phyloP scores from a whole-genome alignment of 2,113 vertebrate species.

The Felis catus region F.catus_Fca126_mat1.0 CM031421.1:72354501-72355000 shows the following conservation, averaged over 20 bases:
- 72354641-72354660: neutral
- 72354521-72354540: neutral
- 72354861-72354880: neutral
- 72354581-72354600: slow-evolving; percentile 38
- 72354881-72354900: neutral
- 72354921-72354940: neutral
- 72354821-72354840: neutral
- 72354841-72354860: neutral
- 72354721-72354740: neutral
- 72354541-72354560: neutral
- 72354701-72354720: slow-evolving; percentile 15
- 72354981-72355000: neutral
- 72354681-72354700: neutral
- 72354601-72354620: neutral
- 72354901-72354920: neutral
- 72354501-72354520: neutral
- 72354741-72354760: neutral
- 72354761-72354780: neutral
- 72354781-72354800: slow-evolving; percentile 25
- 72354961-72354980: slow-evolving; percentile 26
- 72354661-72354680: slow-evolving; percentile 3
- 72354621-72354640: slow-evolving; percentile 10
- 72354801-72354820: neutral
- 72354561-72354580: neutral
- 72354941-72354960: neutral